These are phyloP conservation scores for Sebastes schlegelii DNA, from an alignment of 2,113 vertebrate genomes.

Conservation along the genomic window DNA sequence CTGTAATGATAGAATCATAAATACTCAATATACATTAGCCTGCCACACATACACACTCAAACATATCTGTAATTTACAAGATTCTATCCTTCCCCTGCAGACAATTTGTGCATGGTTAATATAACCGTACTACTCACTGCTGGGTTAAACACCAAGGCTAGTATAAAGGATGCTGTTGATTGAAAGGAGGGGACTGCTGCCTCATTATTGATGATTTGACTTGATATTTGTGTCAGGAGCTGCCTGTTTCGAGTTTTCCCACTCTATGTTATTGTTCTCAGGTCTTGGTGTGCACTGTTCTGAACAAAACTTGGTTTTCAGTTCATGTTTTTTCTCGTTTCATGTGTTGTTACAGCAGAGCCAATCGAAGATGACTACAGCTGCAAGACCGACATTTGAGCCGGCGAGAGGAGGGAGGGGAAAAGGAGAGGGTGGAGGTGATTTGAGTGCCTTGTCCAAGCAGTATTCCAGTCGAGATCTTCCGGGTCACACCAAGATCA, in stretches of 20 bases:
- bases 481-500: constrained; percentile 97
- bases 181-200: not conserved
- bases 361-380: constrained; percentile 92
- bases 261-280: not conserved
- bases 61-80: not conserved
- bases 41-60: not conserved
- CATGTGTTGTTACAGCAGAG: constrained; percentile 23
- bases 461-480: constrained; percentile 98
- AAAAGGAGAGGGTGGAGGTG: constrained; percentile 98
- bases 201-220: not conserved
- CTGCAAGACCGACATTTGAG: constrained; percentile 97
- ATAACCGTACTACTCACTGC: not conserved
- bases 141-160: not conserved
- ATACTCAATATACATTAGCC: not conserved
- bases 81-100: not conserved
- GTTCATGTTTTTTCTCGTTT: not conserved
- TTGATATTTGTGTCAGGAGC: not conserved
- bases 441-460: constrained; percentile 96
- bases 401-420: constrained; percentile 96
- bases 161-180: not conserved
- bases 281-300: not conserved
- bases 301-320: not conserved
- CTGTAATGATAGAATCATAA: not conserved
- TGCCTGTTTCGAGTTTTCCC: not conserved
- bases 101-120: not conserved